phyloP scores from a whole-genome alignment of 2,888 invertebrate genomes.

The Papilio gigon region DNA sequence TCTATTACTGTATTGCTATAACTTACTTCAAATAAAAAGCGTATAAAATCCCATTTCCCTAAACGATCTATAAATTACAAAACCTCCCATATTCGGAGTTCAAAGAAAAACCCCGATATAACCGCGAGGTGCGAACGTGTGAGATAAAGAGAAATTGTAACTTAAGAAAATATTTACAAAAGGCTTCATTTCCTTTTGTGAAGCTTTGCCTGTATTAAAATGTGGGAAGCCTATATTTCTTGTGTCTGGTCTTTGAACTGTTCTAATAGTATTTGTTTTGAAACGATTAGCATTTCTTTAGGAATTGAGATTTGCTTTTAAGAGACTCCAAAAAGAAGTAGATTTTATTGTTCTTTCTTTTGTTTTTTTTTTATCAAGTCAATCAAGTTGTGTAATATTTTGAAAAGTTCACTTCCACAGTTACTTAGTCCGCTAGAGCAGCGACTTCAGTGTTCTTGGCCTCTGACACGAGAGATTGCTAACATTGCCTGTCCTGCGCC shows the following conservation, averaged over 20 bases:
- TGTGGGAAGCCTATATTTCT: not conserved
- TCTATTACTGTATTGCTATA: no score
- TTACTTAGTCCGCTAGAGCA: no score
- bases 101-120: constrained; percentile 31
- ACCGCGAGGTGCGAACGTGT: constrained; percentile 20
- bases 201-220: constrained; percentile 5
- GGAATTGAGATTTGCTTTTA: not conserved
- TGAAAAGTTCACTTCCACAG: no score
- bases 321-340: no score
- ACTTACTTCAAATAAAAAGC: not conserved
- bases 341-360: no score
- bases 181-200: constrained; percentile 17
- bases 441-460: no score
- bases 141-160: constrained; percentile 33
- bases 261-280: not conserved
- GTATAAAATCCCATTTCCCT: constrained; percentile 13
- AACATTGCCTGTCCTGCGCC: no score
- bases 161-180: constrained; percentile 30
- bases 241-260: not conserved
- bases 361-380: no score
- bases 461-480: no score
- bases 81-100: constrained; percentile 6
- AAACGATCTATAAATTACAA: constrained; percentile 22
- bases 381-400: no score
- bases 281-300: not conserved